These are phyloP conservation scores for Scaptomyza graminum DNA, from an alignment of 1,140 invertebrate species.

Conservation along the genomic window DNA sequence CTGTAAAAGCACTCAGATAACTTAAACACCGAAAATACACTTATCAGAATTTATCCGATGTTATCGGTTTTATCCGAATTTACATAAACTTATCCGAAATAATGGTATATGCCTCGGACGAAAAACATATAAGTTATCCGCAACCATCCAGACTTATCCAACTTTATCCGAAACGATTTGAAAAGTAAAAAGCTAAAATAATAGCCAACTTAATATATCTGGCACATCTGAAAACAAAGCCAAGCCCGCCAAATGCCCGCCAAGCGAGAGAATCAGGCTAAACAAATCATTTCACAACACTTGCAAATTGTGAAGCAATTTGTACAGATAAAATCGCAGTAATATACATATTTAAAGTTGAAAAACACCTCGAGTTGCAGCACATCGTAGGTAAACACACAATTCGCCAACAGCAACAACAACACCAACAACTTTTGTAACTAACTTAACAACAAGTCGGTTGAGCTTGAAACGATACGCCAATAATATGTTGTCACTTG, in stretches of 20 bases:
- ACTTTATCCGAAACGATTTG: neutral
- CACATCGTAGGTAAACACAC: conserved; percentile 36
- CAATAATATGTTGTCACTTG: conserved; percentile 82
- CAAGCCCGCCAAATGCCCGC: neutral
- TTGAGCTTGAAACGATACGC: conserved; percentile 73
- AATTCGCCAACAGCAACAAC: conserved; percentile 26
- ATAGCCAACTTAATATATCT: neutral
- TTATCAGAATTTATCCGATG: neutral
- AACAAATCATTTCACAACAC: conserved; percentile 21
- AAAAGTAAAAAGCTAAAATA: neutral
- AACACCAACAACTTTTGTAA: conserved; percentile 40
- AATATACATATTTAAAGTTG: conserved; percentile 12
- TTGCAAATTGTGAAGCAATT: conserved; percentile 26
- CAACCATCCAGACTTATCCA: neutral
- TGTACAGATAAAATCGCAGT: conserved; percentile 19
- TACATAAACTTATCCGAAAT: neutral
- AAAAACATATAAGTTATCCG: neutral
- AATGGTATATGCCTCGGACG: too few relatives aligned
- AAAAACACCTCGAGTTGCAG: conserved; percentile 36
- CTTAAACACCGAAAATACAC: neutral
- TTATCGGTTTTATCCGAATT: neutral
- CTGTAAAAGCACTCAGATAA: neutral
- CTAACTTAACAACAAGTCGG: conserved; percentile 31
- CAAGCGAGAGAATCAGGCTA: neutral
- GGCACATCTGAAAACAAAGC: neutral